Evolutionary conservation across 2,888 invertebrate genomes (phyloP).

Genomic region (Synanthedon formicaeformis): DNA sequence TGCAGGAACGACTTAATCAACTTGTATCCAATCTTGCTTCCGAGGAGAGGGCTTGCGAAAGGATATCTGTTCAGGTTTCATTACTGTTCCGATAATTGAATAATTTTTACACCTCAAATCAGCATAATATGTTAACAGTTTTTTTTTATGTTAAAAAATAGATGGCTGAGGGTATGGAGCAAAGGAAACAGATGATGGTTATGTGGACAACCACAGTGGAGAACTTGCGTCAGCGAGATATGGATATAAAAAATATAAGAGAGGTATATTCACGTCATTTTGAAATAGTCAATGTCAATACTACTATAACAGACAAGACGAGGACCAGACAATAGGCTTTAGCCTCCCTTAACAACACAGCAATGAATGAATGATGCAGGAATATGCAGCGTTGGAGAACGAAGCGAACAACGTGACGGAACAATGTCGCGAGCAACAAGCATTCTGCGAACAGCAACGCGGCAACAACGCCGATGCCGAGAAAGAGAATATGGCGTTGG

Average conservation of each 20-base stretch:
- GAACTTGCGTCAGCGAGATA: constrained; percentile 77
- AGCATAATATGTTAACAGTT: neutral
- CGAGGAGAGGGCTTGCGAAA: constrained; percentile 60
- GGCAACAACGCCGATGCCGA: constrained; percentile 67
- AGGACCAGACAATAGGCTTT: too few relatives aligned
- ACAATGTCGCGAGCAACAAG: constrained; percentile 69
- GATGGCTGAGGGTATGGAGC: constrained; percentile 72
- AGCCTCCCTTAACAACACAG: too few relatives aligned
- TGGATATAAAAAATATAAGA: constrained; percentile 72
- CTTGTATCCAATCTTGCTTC: constrained; percentile 58
- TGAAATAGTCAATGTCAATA: too few relatives aligned
- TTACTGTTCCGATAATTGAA: neutral
- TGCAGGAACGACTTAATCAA: constrained; percentile 49
- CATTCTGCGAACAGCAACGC: constrained; percentile 71
- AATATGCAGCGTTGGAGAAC: constrained; percentile 58
- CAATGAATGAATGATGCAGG: constrained; percentile 28
- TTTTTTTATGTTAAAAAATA: constrained; percentile 9
- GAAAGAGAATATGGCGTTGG: constrained; percentile 37
- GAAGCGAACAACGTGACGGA: constrained; percentile 61
- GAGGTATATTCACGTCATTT: constrained; percentile 27
- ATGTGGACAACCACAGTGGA: constrained; percentile 81
- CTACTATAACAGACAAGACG: too few relatives aligned
- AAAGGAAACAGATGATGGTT: constrained; percentile 75
- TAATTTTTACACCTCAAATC: too few relatives aligned
- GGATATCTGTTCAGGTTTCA: constrained; percentile 54